These are phyloP conservation scores for Drosophila basisetae DNA, from an alignment of 2,888 invertebrate species.

Conservation along the genomic window DNA sequence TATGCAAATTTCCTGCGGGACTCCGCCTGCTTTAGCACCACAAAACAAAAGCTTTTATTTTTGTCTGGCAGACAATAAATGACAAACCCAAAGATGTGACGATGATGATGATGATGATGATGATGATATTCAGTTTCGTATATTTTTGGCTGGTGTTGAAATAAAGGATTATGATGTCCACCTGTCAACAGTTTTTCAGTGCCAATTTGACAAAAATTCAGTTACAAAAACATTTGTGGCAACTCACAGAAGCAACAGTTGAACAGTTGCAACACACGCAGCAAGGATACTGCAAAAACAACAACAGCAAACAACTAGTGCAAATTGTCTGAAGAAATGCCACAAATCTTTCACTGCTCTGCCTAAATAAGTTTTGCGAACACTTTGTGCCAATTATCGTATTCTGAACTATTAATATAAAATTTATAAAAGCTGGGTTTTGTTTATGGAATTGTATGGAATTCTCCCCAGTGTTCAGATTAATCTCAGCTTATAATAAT, in stretches of 20 bases:
- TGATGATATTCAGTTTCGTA: conserved; percentile 42
- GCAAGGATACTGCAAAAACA: conserved; percentile 45
- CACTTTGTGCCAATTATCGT: neutral
- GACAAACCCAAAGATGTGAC: conserved; percentile 44
- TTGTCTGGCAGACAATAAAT: conserved; percentile 34
- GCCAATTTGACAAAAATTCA: conserved; percentile 12
- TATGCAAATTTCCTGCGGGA: conserved; percentile 61
- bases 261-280: conserved; percentile 56
- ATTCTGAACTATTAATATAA: neutral
- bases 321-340: conserved; percentile 38
- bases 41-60: conserved; percentile 50
- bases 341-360: conserved; percentile 25
- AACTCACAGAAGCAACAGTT: conserved; percentile 48
- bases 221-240: conserved; percentile 55
- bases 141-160: conserved; percentile 70
- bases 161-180: conserved; percentile 60
- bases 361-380: conserved; percentile 51
- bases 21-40: neutral
- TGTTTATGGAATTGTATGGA: neutral
- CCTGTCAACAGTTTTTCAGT: conserved; percentile 18
- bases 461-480: neutral
- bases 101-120: conserved; percentile 8
- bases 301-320: conserved; percentile 20
- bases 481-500: neutral
- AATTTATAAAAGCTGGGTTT: neutral